Conservation (phyloP, 1,140 invertebrate species). For the Panagrolaimus sp. region DNA sequence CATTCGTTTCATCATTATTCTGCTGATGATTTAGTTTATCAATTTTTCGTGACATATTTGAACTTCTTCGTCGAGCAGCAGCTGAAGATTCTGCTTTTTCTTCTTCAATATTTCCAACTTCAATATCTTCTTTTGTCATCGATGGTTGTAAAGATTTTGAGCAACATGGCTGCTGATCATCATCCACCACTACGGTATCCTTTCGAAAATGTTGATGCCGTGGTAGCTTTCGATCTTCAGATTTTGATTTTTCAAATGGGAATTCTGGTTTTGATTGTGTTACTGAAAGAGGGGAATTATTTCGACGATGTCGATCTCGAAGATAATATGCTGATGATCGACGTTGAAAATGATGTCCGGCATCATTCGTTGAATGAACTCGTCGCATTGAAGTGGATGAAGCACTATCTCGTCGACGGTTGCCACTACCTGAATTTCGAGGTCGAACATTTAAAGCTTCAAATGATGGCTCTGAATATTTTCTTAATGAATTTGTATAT, state of each 20-base stretch:
- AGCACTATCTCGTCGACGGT: not conserved
- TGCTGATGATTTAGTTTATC: no score
- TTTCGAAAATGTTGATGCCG: no score
- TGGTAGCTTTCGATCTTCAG: no score
- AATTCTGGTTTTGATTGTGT: not conserved
- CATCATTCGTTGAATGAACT: not conserved
- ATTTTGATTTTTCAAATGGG: not conserved
- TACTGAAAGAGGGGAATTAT: not conserved
- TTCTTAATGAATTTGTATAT: constrained; percentile 10
- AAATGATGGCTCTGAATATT: constrained; percentile 36
- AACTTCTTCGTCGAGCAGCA: no score
- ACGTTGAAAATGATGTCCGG: not conserved
- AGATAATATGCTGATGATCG: not conserved
- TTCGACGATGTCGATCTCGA: not conserved
- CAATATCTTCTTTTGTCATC: no score
- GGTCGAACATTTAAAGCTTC: constrained; percentile 2
- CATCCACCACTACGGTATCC: not conserved
- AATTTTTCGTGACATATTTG: no score
- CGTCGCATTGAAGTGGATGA: not conserved
- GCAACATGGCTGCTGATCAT: constrained; percentile 17
- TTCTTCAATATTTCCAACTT: not conserved
- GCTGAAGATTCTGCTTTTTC: no score
- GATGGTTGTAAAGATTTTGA: constrained; percentile 4
- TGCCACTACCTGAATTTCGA: not conserved
- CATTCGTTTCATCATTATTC: no score